Base-by-base conservation (phyloP, 2,113 vertebrate genomes). In the Pleuronectes platessa region DNA sequence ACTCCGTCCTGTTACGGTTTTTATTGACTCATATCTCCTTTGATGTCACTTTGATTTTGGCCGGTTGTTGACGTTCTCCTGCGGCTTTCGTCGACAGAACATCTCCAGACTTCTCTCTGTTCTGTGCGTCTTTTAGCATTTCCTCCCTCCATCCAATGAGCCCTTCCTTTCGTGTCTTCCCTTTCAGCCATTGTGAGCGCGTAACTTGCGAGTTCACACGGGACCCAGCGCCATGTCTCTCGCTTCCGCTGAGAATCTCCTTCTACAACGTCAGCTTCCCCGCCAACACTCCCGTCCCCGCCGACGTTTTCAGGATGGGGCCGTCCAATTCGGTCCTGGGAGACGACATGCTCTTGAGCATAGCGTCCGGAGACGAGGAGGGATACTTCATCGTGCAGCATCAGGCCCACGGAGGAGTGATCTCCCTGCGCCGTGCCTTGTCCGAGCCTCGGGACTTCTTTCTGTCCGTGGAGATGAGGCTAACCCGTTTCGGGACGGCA, bases 101-200 rank as follows among this genome's bases (percentile, higher is more conserved):
- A 13, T 21, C 31, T 18, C 37, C 15, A 14, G 17, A 24, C 26
- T 18, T 20, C 23, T 49, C 1, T 51, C 24, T 11, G 0, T 58
- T 11, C 3, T 4, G 61, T 15, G 24, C 3, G 27, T 73, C 20
- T 49, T 47, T 24, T 24, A 20, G 47, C 55, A 13, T 42, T 9
- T 63, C 10, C 20, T 15, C 45, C 47, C 21, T 65, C 26, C 67
- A 49, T 59, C 61, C 72, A 64, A 18, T 73, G 60, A 67, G 75
- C 26, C 24, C 59, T 61, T 49, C 27, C 27, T 60, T 73, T 64
- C 15, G 21, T 54, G 17, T 74, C 61, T 76, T 20, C 72, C 24
- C 51, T 53, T 76, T 2, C 85, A 98, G 97, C 92, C 95, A 93
- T 90, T 98, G 97, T 3, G 96, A 98, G 72, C 93, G 97, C 23